Base-by-base conservation (phyloP, 2,888 invertebrate genomes). In the Nebria salina region DNA sequence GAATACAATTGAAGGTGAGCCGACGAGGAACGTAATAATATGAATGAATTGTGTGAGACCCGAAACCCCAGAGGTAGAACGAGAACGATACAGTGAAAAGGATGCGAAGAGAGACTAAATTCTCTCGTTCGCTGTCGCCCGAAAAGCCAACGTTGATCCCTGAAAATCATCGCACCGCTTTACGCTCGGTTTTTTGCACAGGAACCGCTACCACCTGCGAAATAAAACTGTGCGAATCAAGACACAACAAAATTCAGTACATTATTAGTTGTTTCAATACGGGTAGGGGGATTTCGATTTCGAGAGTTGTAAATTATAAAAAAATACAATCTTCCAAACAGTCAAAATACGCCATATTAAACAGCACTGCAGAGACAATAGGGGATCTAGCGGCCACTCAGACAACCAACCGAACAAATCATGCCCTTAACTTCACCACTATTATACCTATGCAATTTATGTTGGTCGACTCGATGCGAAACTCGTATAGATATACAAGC, bases 71-170 rank as follows among this genome's bases (percentile, higher is more conserved):
- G 70, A 73, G 7, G 54, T 54, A 13, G 8, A 3, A 11, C 7
- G 54, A 11, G 54, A 8, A 54, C 4, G 54, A 11, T 8, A 8
- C 8, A 54, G 7, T 54, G 54, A 54, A 13, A 54, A 13, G 13
- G 54, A 54, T 8, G 13, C 13, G 54, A 54, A 54, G 54, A 54
- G 13, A 54, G 54, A 54, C 54, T 54, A 54, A 54, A 54, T 54
- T 66, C 20, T 54, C 42, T 34, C 43, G 42, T 65, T 79, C 66
- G 25, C 72, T 78, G 72, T 72, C 54, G 64, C 25, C n/a, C 13
- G n/a, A n/a, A 73, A 79, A 79, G 79, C 79, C 68, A 66, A n/a
- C 65, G 64, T 65, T 79, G 79, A 79, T 74, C 79, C 79, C 74
- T 74, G 42, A 74, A 70, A 79, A 79, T 79, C 79, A 79, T 79